Conservation (phyloP, 2,888 invertebrate genomes). For the Dasysyrphus albostriatus region DNA sequence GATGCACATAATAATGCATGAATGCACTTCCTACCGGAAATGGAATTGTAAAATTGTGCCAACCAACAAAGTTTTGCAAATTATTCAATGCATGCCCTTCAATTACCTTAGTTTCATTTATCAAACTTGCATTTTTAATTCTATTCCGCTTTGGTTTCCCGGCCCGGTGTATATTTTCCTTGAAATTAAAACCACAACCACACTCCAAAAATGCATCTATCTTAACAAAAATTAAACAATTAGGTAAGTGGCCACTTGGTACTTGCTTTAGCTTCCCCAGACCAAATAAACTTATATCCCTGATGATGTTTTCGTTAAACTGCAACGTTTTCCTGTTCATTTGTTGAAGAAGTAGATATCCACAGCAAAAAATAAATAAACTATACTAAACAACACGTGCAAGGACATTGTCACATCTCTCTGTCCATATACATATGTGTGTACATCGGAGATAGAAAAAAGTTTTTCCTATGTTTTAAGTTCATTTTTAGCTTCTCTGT, state of each 20-base stretch:
- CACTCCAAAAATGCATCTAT: neutral
- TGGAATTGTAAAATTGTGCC: neutral
- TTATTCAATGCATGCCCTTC: neutral
- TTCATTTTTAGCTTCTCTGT: neutral
- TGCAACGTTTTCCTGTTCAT: conserved; percentile 37
- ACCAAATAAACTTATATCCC: conserved; percentile 4
- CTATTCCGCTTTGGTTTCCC: neutral
- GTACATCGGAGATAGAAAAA: neutral
- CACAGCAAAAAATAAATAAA: neutral
- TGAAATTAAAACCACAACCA: conserved; percentile 32
- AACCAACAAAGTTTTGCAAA: neutral
- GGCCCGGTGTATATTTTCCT: neutral
- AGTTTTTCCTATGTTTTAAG: conserved; percentile 17
- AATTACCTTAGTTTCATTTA: conserved; percentile 9
- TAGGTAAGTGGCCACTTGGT: conserved; percentile 57
- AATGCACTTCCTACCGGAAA: neutral
- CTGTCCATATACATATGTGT: neutral
- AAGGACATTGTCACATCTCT: conserved; percentile 49
- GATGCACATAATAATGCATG: neutral
- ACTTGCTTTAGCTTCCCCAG: neutral
- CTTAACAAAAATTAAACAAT: conserved; percentile 43
- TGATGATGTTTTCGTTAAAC: conserved; percentile 5
- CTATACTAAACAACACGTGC: conserved; percentile 51
- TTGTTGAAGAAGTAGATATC: neutral
- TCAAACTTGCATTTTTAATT: conserved; percentile 25